A percentile compares a stretch with the other conserved stretches of the same genome.
Evolutionary conservation across 2,888 invertebrate genomes (phyloP).

Genomic region (Saturnia pavonia): DNA sequence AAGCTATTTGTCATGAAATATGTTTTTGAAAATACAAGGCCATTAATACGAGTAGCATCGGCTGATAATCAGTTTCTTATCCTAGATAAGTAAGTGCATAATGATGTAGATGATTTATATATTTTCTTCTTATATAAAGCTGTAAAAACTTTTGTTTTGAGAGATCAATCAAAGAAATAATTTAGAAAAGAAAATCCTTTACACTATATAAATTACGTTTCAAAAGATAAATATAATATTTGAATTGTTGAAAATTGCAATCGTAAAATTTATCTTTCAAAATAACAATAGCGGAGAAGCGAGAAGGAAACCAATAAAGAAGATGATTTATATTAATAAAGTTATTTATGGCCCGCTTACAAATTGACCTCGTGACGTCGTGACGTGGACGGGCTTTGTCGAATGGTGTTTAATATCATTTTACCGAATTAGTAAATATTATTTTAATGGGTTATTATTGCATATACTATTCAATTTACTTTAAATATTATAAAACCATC

Average conservation of each 20-base stretch:
- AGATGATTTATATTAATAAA: slow-evolving; percentile 79
- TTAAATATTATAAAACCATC: not conserved
- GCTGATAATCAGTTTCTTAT: too few relatives aligned
- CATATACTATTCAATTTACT: not conserved
- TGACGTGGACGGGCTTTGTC: slow-evolving; percentile 69
- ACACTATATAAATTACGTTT: not conserved
- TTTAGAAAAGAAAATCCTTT: not conserved
- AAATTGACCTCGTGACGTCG: slow-evolving; percentile 75
- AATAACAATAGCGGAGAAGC: slow-evolving; percentile 68
- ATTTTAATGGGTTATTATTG: not conserved
- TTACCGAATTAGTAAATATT: not conserved
- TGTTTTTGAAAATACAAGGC: too few relatives aligned
- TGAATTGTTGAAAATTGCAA: slow-evolving; percentile 28
- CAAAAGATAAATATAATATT: slow-evolving; percentile 8
- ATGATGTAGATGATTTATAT: too few relatives aligned
- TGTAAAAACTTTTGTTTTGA: not conserved
- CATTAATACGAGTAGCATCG: too few relatives aligned
- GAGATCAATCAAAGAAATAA: not conserved
- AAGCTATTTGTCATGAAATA: too few relatives aligned
- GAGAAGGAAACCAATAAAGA: slow-evolving; percentile 78
- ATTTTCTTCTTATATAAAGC: too few relatives aligned
- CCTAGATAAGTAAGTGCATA: too few relatives aligned
- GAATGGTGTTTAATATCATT: slow-evolving; percentile 63
- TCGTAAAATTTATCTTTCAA: slow-evolving; percentile 40
- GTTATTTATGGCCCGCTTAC: slow-evolving; percentile 75